phyloP scores from a whole-genome alignment of 2,797 vertebrate species.

The Tympanoctomys barrerae region DNA sequence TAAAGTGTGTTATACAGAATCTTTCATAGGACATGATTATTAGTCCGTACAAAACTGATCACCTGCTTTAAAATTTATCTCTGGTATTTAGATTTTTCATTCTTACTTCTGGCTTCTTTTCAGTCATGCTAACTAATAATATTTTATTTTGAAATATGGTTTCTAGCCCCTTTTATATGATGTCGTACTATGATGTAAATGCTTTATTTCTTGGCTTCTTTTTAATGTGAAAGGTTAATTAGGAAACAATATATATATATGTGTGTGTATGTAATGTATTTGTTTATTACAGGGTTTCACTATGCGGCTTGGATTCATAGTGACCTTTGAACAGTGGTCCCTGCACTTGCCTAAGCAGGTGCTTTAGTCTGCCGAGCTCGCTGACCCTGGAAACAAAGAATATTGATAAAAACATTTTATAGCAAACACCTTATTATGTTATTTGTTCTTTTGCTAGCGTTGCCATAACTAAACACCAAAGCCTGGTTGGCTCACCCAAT shows the following conservation, averaged over 20 bases:
- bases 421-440: constrained; percentile 54
- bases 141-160: background rate
- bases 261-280: no score
- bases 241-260: background rate
- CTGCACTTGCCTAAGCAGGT: no score
- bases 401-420: constrained; percentile 82
- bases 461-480: background rate
- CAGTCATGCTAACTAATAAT: background rate
- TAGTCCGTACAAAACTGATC: background rate
- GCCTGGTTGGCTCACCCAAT: background rate
- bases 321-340: no score
- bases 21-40: constrained; percentile 15
- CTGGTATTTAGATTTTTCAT: background rate
- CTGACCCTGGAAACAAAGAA: constrained; percentile 48
- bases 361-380: no score
- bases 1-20: background rate
- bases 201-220: constrained; percentile 52
- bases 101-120: constrained; percentile 49
- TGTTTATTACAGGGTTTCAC: no score
- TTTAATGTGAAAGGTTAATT: constrained; percentile 51
- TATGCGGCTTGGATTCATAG: no score
- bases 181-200: background rate
- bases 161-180: background rate
- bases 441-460: background rate
- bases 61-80: background rate